Conservation (phyloP, 2,113 vertebrate genomes). For the Engystomops pustulosus region DNA sequence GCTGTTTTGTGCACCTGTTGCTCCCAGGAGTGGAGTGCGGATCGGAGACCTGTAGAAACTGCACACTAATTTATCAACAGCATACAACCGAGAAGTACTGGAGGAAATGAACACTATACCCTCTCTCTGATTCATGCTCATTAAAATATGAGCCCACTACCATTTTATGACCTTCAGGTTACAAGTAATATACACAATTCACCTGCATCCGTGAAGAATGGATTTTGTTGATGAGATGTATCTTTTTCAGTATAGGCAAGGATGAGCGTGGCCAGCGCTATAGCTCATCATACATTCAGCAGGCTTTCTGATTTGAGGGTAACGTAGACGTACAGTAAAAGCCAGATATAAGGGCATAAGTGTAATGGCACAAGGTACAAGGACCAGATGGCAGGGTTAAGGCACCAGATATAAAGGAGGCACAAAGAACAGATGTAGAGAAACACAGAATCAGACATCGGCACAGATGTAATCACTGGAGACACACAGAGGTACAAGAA, state of each 20-base stretch:
- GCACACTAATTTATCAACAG: slow-evolving; percentile 28
- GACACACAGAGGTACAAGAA: too few relatives aligned
- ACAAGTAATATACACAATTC: neutral
- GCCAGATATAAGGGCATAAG: neutral
- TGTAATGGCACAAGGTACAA: too few relatives aligned
- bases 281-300: neutral
- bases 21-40: slow-evolving; percentile 42
- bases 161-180: slow-evolving; percentile 25
- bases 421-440: neutral
- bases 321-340: too few relatives aligned
- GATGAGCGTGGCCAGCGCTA: neutral
- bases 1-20: slow-evolving; percentile 58
- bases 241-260: neutral
- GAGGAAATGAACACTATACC: neutral
- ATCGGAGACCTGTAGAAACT: slow-evolving; percentile 43
- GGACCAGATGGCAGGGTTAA: neutral
- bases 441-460: too few relatives aligned
- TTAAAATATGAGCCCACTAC: slow-evolving; percentile 29
- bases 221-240: neutral
- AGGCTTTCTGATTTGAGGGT: neutral
- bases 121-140: neutral
- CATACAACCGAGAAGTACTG: neutral
- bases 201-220: neutral
- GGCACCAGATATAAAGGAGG: neutral
- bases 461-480: too few relatives aligned